These are phyloP conservation scores for Buceros bicornis DNA, from an alignment of 2,797 vertebrate genomes.

Conservation along the genomic window DNA sequence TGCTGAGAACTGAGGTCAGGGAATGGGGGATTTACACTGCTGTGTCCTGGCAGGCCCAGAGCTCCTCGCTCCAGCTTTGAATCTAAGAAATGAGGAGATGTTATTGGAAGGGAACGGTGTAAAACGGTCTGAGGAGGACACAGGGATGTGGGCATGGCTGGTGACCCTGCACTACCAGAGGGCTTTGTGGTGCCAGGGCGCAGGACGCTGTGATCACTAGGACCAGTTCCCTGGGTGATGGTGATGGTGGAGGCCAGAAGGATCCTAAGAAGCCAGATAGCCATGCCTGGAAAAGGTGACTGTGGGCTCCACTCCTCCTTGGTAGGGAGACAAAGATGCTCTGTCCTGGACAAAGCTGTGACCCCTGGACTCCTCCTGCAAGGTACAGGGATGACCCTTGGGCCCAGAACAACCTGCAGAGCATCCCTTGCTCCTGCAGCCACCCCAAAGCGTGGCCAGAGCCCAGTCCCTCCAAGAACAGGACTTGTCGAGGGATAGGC, in stretches of 20 bases:
- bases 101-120: not conserved
- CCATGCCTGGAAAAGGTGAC: not conserved
- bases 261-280: not conserved
- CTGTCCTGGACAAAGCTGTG: not conserved
- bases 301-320: not conserved
- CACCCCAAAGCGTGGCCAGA: not conserved
- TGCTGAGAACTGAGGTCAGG: not conserved
- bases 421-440: not conserved
- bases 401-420: not conserved
- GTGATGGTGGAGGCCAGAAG: not conserved
- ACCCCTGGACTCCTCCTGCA: not conserved
- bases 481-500: not conserved
- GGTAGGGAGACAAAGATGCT: not conserved
- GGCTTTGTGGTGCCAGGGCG: not conserved
- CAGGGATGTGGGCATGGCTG: rapidly evolving
- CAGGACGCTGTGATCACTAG: not conserved
- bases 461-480: not conserved
- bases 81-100: not conserved
- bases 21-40: not conserved
- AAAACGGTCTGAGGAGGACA: not conserved
- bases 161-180: not conserved
- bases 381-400: not conserved
- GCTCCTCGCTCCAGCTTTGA: not conserved
- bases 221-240: not conserved
- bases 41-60: not conserved